Evolutionary conservation across 2,888 invertebrate genomes (phyloP).

Genomic region (Geotrupes spiniger): DNA sequence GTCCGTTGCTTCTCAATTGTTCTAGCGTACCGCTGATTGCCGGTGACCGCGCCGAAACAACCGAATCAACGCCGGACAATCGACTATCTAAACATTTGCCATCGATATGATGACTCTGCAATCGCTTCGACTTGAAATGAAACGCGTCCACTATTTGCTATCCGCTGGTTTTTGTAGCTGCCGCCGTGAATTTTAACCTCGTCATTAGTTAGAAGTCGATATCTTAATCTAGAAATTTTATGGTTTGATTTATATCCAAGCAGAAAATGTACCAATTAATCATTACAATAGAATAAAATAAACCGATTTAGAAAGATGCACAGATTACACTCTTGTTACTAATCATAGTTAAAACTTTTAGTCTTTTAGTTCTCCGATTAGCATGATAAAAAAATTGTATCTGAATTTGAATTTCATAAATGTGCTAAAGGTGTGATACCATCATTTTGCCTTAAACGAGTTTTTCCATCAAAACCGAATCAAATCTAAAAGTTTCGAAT

Average conservation of each 20-base stretch:
- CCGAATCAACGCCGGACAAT: conserved; percentile 33
- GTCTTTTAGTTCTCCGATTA: too few species aligned
- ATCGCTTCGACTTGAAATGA: conserved; percentile 15
- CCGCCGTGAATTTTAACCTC: background rate
- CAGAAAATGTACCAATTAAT: too few species aligned
- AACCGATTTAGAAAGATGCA: too few species aligned
- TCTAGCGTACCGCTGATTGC: conserved; percentile 42
- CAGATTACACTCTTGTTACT: too few species aligned
- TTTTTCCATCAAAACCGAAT: too few species aligned
- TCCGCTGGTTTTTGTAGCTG: background rate
- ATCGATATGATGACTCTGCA: conserved; percentile 31
- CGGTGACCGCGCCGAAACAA: conserved; percentile 38
- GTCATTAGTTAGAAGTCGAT: background rate
- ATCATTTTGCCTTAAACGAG: too few species aligned
- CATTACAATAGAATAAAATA: too few species aligned
- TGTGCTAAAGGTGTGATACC: background rate
- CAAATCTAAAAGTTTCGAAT: too few species aligned
- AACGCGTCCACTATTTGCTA: conserved; percentile 7
- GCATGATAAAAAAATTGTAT: background rate
- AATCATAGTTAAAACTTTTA: too few species aligned
- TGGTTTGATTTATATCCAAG: too few species aligned
- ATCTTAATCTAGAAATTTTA: too few species aligned
- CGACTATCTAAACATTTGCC: conserved; percentile 29
- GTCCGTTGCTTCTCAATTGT: conserved; percentile 37
- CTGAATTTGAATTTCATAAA: conserved; percentile 8